phyloP scores from a whole-genome alignment of 2,113 vertebrate species.

The Albula goreensis region DNA sequence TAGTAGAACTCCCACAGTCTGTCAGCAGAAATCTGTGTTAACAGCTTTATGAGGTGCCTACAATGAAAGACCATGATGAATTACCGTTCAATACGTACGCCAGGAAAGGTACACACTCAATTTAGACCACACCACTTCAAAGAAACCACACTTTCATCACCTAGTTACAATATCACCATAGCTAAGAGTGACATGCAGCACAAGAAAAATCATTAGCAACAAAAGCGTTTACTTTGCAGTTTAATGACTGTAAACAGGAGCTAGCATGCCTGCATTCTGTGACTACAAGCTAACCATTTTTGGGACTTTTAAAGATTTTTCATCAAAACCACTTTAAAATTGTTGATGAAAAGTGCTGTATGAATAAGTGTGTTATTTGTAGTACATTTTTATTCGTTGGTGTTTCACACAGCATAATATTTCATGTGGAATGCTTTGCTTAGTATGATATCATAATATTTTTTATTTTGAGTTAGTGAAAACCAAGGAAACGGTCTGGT shows the following conservation, averaged over 20 bases:
- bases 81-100: not conserved
- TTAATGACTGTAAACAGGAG: too few species aligned
- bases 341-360: too few species aligned
- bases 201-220: not conserved
- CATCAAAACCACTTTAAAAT: too few species aligned
- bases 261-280: too few species aligned
- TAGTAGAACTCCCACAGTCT: not conserved
- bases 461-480: not conserved
- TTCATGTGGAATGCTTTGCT: not conserved
- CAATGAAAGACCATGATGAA: not conserved
- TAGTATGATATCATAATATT: not conserved
- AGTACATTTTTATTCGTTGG: not conserved
- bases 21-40: not conserved
- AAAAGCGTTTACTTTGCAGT: not conserved
- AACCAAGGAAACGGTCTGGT: not conserved
- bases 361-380: not conserved
- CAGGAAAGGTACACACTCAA: not conserved
- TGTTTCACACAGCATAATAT: not conserved
- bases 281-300: too few species aligned
- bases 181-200: not conserved
- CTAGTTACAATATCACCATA: not conserved
- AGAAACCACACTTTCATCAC: conserved; percentile 5
- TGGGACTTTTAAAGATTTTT: too few species aligned
- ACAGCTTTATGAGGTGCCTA: not conserved
- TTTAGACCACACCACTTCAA: not conserved